Evolutionary conservation across 1,140 invertebrate genomes (phyloP), one percentile per base, ranked within the genome.

Genomic region (Drosophila setifemur): DNA sequence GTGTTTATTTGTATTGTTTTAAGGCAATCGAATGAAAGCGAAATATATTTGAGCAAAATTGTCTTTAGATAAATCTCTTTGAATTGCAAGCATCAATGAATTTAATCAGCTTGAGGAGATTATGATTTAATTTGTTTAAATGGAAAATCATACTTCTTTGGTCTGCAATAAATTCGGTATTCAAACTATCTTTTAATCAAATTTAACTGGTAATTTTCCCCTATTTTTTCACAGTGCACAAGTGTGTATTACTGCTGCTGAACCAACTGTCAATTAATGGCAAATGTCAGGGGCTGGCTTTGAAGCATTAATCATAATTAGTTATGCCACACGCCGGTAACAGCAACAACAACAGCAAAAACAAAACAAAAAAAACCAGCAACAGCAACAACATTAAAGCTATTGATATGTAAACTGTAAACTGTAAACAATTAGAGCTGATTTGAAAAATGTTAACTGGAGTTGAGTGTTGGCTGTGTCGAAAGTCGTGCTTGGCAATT

Each of bases 361-460:
- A n/a, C n/a, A n/a, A n/a, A n/a, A n/a, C n/a, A n/a, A n/a, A n/a
- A n/a, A n/a, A n/a, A n/a, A n/a, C n/a, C n/a, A 42, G 5, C 47
- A 23, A 39, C 9, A 35, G 21, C 50, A n/a, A n/a, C n/a, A n/a
- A n/a, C 9, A 42, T 25, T n/a, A n/a, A n/a, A 9, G 31, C 25
- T 55, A 85, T 79, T 79, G 79, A 86, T 85, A 79, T 85, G 79
- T 66, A 72, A 85, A 85, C 79, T 85, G 79, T 70, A 74, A 85
- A 83, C 79, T 85, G 74, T 66, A 72, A 85, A 85, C 79, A 85
- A 85, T 85, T 85, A 67, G 74, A 79, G 64, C 50, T 85, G 81
- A 86, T 85, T 71, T 72, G 74, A 85, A 85, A 79, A 71, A 57
- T 33, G 23, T 49, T 43, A 37, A 35, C 31, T 40, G 40, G 26